These are phyloP conservation scores for Gonioctena quinquepunctata DNA, from an alignment of 1,140 invertebrate genomes.

Conservation along the genomic window DNA sequence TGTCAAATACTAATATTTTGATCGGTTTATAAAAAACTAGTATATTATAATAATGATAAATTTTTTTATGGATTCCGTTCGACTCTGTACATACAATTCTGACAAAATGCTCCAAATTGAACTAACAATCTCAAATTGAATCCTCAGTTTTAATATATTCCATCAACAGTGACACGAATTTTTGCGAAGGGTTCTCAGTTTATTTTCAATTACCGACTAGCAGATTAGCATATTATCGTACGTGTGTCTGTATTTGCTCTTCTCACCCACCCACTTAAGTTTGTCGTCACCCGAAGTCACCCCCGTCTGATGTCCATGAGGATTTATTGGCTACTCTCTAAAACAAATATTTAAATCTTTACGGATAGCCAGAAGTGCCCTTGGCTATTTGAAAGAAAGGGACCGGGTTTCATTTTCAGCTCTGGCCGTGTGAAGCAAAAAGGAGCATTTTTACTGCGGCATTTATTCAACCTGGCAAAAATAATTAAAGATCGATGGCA, in stretches of 20 bases:
- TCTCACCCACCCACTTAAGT: conserved; percentile 11
- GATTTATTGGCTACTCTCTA: conserved; percentile 16
- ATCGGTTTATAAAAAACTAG: no score
- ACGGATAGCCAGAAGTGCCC: neutral
- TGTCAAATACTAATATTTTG: no score
- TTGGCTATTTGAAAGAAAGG: no score
- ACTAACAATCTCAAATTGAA: neutral
- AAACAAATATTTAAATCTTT: conserved; percentile 6
- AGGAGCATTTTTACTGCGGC: no score
- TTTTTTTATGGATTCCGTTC: no score
- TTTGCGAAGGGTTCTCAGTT: conserved; percentile 7
- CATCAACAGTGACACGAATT: neutral
- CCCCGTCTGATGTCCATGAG: neutral
- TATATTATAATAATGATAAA: no score
- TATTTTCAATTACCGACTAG: conserved; percentile 21
- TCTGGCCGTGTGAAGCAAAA: no score
- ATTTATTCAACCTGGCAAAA: no score
- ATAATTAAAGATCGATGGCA: no score
- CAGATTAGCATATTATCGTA: conserved; percentile 18
- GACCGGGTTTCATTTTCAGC: no score
- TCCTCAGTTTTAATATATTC: conserved; percentile 2
- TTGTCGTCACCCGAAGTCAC: neutral
- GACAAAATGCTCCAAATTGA: no score
- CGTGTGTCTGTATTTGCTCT: conserved; percentile 14
- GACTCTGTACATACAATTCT: no score